Conservation (phyloP, 1,140 invertebrate species). For the Pygmarrhopalites habei region DNA sequence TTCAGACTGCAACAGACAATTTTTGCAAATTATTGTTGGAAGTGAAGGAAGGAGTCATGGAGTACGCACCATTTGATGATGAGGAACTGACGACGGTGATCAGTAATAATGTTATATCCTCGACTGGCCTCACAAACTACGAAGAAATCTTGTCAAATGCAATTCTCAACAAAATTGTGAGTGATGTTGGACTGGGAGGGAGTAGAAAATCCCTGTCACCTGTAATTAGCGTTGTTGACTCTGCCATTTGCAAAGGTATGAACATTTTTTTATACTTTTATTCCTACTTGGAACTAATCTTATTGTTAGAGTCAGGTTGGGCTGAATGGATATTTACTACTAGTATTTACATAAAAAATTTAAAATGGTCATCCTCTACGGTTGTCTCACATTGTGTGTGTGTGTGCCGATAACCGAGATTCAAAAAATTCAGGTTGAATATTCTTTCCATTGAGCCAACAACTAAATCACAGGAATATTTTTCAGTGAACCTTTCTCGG, state of each 20-base stretch:
- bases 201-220: conserved; percentile 11
- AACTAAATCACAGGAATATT: too few relatives aligned
- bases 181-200: conserved; percentile 3
- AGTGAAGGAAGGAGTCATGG: conserved; percentile 9
- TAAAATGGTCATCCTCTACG: too few relatives aligned
- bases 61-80: neutral
- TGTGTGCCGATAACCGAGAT: too few relatives aligned
- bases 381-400: too few relatives aligned
- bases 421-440: too few relatives aligned
- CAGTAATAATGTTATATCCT: neutral
- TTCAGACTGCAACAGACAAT: neutral
- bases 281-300: too few relatives aligned
- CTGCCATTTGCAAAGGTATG: conserved; percentile 23
- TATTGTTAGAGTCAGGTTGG: too few relatives aligned
- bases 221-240: conserved; percentile 28
- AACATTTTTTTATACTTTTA: too few relatives aligned
- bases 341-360: too few relatives aligned
- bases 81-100: neutral
- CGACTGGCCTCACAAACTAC: conserved; percentile 1
- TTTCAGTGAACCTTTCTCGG: too few relatives aligned
- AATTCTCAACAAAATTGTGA: conserved; percentile 31
- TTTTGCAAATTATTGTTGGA: conserved; percentile 1
- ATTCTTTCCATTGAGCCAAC: too few relatives aligned
- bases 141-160: conserved; percentile 30
- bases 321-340: too few relatives aligned